phyloP scores from a whole-genome alignment of 2,797 vertebrate genomes.

The Bovichtus diacanthus region DNA sequence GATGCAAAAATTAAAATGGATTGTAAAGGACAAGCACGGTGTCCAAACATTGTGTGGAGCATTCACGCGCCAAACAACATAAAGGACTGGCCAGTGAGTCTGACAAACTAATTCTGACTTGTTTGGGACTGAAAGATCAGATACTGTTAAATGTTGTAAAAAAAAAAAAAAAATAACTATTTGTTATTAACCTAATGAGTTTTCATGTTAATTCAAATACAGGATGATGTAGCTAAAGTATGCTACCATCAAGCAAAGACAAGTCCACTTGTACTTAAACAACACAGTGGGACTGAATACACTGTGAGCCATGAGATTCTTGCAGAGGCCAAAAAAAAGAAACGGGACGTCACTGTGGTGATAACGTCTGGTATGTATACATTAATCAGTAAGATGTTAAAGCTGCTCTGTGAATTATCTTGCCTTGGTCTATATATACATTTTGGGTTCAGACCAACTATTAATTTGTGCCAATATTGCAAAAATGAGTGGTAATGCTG shows the following conservation, averaged over 20 bases:
- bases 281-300: background rate
- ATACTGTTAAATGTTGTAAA: background rate
- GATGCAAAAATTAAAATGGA: slow-evolving; percentile 54
- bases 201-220: background rate
- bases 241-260: slow-evolving; percentile 42
- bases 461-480: background rate
- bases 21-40: slow-evolving; percentile 37
- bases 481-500: background rate
- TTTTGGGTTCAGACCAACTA: background rate
- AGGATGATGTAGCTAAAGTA: slow-evolving; percentile 35
- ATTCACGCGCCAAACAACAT: slow-evolving; percentile 28
- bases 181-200: background rate
- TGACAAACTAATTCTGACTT: background rate
- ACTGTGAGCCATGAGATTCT: rapidly evolving
- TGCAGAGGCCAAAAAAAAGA: rapidly evolving
- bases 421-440: background rate
- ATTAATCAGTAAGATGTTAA: background rate
- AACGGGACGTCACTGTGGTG: slow-evolving; percentile 53
- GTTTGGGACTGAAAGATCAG: background rate
- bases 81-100: slow-evolving; percentile 47
- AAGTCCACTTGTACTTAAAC: slow-evolving; percentile 27
- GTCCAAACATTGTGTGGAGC: slow-evolving; percentile 71
- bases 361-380: slow-evolving; percentile 58
- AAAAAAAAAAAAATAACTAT: background rate
- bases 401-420: background rate